Percentiles rank a stretch among this genome's conserved stretches.
Evolutionary conservation across 2,113 vertebrate genomes (phyloP).

Genomic region (Toxotes chatareus): DNA sequence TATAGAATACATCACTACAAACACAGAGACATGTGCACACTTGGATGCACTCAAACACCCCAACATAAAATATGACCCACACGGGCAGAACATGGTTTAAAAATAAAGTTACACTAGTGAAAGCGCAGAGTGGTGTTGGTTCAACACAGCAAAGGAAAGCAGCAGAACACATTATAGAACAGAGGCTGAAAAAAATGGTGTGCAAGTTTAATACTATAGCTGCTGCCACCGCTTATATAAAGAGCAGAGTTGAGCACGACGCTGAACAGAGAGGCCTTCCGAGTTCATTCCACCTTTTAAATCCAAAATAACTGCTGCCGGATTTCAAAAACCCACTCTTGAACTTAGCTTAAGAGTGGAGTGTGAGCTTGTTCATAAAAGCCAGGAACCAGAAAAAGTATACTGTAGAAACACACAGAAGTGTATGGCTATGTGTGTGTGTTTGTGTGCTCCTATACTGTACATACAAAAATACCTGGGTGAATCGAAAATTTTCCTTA

Average conservation of each 20-base stretch:
- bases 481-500: conserved; percentile 7
- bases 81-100: conserved; percentile 41
- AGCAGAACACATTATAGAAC: conserved; percentile 43
- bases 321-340: conserved; percentile 77
- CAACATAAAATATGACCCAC: conserved; percentile 45
- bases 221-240: conserved; percentile 69
- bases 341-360: conserved; percentile 58
- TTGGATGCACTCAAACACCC: conserved; percentile 42
- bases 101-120: conserved; percentile 67
- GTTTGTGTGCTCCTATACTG: conserved; percentile 11
- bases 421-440: not conserved
- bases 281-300: conserved; percentile 72
- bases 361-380: conserved; percentile 47
- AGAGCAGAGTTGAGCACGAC: conserved; percentile 60
- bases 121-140: conserved; percentile 37
- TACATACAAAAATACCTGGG: conserved; percentile 10
- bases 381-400: conserved; percentile 15
- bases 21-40: conserved; percentile 11
- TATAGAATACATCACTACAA: conserved; percentile 14
- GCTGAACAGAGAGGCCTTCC: conserved; percentile 58
- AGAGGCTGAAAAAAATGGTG: conserved; percentile 14
- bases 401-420: conserved; percentile 30
- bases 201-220: conserved; percentile 52
- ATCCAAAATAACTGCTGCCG: conserved; percentile 75
- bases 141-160: conserved; percentile 39